Conservation (phyloP, 2,113 vertebrate genomes). For the Tachycineta bicolor region DNA sequence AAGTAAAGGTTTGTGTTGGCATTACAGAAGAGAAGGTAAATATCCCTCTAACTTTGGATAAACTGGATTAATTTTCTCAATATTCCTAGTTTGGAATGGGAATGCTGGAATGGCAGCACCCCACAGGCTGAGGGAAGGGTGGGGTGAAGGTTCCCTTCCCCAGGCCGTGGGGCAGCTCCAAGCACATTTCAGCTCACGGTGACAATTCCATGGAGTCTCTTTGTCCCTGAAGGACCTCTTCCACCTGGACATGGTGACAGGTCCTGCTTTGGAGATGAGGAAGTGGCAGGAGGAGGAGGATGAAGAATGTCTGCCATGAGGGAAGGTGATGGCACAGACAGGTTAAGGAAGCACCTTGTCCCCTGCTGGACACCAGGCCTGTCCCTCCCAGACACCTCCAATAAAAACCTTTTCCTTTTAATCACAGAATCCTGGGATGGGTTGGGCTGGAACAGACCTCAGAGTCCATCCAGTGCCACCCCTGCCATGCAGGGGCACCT, state of each 20-base stretch:
- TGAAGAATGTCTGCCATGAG: rapidly evolving
- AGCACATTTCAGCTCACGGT: rapidly evolving
- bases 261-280: not conserved
- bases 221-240: not conserved
- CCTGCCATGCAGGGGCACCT: not conserved
- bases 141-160: not conserved
- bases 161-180: not conserved
- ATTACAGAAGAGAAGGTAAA: not conserved
- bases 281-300: not conserved
- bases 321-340: not conserved
- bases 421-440: not conserved
- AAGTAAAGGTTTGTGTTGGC: not conserved
- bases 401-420: not conserved
- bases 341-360: not conserved
- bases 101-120: not conserved
- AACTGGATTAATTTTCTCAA: rapidly evolving
- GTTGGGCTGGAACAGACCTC: rapidly evolving
- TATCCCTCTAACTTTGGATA: not conserved
- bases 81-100: not conserved
- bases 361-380: not conserved
- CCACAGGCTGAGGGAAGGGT: not conserved
- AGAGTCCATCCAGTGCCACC: rapidly evolving
- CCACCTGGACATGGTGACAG: not conserved
- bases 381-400: not conserved
- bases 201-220: rapidly evolving